Base-by-base conservation (phyloP, 2,797 vertebrate species). In the Alosa sapidissima region DNA sequence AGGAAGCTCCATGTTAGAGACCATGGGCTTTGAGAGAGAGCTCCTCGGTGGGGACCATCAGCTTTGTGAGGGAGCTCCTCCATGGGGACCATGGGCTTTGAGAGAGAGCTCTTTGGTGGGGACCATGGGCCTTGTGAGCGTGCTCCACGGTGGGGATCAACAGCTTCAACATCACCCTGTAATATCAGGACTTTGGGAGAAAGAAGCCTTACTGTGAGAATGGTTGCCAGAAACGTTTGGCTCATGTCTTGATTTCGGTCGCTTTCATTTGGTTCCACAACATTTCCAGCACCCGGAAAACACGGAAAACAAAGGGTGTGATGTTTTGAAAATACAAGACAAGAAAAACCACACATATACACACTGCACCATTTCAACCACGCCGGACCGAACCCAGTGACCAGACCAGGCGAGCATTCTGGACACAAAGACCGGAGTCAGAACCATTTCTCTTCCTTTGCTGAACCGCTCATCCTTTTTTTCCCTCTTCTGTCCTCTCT, bases 351-450 rank as follows among this genome's bases (percentile, higher is more conserved):
- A 75, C 68, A 75, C 68, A 41, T 11, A 45, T 33, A 75, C 68
- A 90, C 88, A 91, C 89, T 87, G 89, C 88, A 89, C 82, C 89
- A 88, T 60, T 16, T 28, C 7, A 65, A 9, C 41, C 33, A 75
- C 2, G 86, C 87, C 83, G 85, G 82, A 87, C 81, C 84, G 82
- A 86, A 83, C 87, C 83, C 78, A n/a, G 82, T 81, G 87, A 87
- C 68, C 33, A 16, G 33, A 11, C 41, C 36, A 19, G 14, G 36
- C 68, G 14, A 41, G 68, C 68, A 75, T 75, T 88, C 81, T 52
- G 65, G 51, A 52, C 33, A 41, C 33, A 81, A 81, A 87, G 84
- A 84, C 84, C 60, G 86, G 85, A 58, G 82, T 85, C 51, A 81
- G 41, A 54, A 85, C 65, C 75, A 83, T 82, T 24, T 78, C 51